Base-by-base conservation (phyloP, 2,888 invertebrate species). In the Orthosia gothica region DNA sequence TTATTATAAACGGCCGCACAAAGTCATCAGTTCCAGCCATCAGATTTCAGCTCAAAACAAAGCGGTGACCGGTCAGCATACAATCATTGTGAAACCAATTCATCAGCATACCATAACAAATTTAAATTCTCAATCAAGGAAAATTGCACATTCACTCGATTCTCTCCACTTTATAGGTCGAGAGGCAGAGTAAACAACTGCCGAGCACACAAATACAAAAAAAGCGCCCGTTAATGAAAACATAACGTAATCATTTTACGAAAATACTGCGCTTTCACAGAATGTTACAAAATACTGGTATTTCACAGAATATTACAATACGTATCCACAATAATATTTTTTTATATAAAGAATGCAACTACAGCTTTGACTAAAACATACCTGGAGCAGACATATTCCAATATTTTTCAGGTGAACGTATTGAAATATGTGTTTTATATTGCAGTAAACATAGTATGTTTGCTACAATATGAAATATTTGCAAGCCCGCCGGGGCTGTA, bases 41-140 rank as follows among this genome's bases (percentile, higher is more conserved):
- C 52, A 64, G 20, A 58, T 5, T 64, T 47, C 20, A 70, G 55
- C 40, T 20, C 66, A 63, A 62, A 68, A 82, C 73, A 74, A 78
- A 74, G 49, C 75, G 76, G 23, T 62, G 61, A 50, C 50, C 70
- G 70, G 32, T 69, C 61, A 65, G 73, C 81, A 72, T 78, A 83
- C 86, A 88, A 89, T 90, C 86, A 88, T 88, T 90, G 87, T 89
- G 88, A 90, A 92, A 89, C 89, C 90, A 91, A 92, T 93, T 93
- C 89, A 93, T 93, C 92, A 92, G 88, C 85, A 76, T 73, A 81
- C 88, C 84, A 84, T 80, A 65, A 81, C 90, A 90, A 93, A 92
- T 93, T 93, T 92, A 92, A 92, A 92, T 91, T 91, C 90, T 91
- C 92, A 92, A 93, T 93, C 92, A 93, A 89, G 90, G 90, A 88